These are phyloP conservation scores for Melanchra persicariae DNA, from an alignment of 2,888 invertebrate genomes.

Conservation along the genomic window DNA sequence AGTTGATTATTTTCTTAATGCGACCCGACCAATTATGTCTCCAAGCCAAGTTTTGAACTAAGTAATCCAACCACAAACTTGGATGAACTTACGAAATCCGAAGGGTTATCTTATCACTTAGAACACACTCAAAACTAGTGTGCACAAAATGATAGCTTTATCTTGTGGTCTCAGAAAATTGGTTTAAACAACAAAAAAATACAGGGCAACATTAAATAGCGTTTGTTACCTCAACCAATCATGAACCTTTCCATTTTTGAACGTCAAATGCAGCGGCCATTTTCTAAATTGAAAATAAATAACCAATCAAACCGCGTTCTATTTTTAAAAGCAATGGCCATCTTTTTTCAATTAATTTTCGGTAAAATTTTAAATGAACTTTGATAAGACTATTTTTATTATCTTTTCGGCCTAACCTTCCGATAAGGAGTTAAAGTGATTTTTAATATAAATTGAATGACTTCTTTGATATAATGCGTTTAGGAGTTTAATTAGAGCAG, in stretches of 20 bases:
- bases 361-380: constrained; percentile 11
- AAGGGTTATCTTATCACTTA: constrained; percentile 41
- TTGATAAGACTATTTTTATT: constrained; percentile 28
- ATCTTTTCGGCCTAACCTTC: constrained; percentile 21
- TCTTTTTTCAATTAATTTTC: constrained; percentile 28
- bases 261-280: constrained; percentile 2
- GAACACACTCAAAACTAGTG: constrained; percentile 18
- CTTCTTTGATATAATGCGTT: constrained; percentile 6
- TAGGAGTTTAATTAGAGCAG: constrained; percentile 13
- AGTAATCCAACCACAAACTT: constrained; percentile 38
- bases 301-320: constrained; percentile 32
- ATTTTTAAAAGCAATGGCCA: constrained; percentile 25
- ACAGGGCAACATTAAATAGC: not conserved
- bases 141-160: constrained; percentile 49
- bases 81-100: constrained; percentile 42
- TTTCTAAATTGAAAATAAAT: constrained; percentile 29
- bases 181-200: not conserved
- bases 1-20: constrained; percentile 3
- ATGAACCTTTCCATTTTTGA: constrained; percentile 11
- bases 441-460: constrained; percentile 43
- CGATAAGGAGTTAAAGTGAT: constrained; percentile 18
- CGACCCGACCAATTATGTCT: not conserved
- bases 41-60: constrained; percentile 18
- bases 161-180: constrained; percentile 29
- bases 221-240: constrained; percentile 4